Evolutionary conservation across 2,113 vertebrate genomes (phyloP), one percentile per base, ranked within the genome.

Genomic region (Thinocorus orbignyianus): DNA sequence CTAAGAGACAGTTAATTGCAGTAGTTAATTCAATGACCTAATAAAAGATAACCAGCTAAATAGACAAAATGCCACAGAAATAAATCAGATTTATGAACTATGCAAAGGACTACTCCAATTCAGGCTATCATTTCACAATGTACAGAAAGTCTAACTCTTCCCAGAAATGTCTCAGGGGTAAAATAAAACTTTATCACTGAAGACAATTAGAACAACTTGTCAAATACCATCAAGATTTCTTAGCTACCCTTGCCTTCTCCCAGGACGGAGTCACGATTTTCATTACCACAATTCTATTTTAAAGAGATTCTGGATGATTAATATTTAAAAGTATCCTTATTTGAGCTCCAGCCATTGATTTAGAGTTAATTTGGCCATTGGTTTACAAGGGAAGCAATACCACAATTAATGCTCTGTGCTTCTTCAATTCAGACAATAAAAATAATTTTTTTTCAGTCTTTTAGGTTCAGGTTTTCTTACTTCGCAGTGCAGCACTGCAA

Each of bases 81-180:
- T 90, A 96, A 94, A 92, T 93, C 86, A 94, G 78, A 78, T 92
- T 92, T 96, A 95, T 96, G 96, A 94, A 94, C 93, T 93, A 65
- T 61, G 66, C 26, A 62, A 72, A 92, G 68, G 28, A 91, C 86
- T 94, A 25, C 28, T 92, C 51, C 91, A 81, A 94, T 88, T 81
- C n/a, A 86, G 52, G 48, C 86, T 84, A 86, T 65, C 52, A 81
- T 83, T 96, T 81, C 80, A 86, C 64, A 69, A 57, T 4, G 28
- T 37, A 76, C 28, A 88, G 88, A 92, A 88, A 74, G 69, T 76
- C 77, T 78, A 86, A 81, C 31, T 91, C 93, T 86, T 81, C 33
- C 37, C 44, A 85, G 83, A 86, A 81, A 64, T 68, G 82, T 87
- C 92, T 90, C 76, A 71, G 61, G 39, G 54, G 88, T 94, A 81